Conservation (phyloP, 2,888 invertebrate species). For the Hydraecia micacea region DNA sequence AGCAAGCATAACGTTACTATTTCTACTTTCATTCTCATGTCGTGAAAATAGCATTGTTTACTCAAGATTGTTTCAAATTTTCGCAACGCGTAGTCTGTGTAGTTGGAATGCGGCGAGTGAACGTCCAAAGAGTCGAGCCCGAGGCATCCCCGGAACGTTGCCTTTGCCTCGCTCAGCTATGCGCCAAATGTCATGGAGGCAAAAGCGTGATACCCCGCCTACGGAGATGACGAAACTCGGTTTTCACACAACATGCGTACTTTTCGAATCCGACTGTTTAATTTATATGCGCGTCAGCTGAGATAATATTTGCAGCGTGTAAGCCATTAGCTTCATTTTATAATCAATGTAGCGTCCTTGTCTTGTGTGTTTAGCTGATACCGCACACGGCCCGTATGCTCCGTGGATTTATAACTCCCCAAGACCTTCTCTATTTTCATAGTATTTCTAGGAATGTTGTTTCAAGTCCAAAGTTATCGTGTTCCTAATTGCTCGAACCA, state of each 20-base stretch:
- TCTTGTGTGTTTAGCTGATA: constrained; percentile 67
- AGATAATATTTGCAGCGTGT: constrained; percentile 75
- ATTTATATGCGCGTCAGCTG: constrained; percentile 73
- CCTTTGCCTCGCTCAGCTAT: constrained; percentile 74
- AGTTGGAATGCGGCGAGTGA: constrained; percentile 86
- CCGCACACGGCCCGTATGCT: constrained; percentile 50
- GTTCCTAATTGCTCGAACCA: constrained; percentile 79
- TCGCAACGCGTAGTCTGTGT: constrained; percentile 75
- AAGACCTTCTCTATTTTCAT: constrained; percentile 32
- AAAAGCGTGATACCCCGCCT: constrained; percentile 79
- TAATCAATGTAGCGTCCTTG: constrained; percentile 71
- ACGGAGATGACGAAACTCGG: constrained; percentile 69
- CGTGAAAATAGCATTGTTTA: constrained; percentile 57
- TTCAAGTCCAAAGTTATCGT: constrained; percentile 72
- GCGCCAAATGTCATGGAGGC: constrained; percentile 85
- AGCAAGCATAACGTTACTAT: constrained; percentile 30
- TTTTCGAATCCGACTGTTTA: constrained; percentile 62
- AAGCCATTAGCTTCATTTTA: constrained; percentile 73
- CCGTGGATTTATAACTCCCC: constrained; percentile 32
- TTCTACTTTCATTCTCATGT: constrained; percentile 44
- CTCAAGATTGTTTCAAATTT: constrained; percentile 72
- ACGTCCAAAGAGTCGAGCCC: constrained; percentile 78
- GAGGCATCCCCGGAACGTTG: constrained; percentile 77
- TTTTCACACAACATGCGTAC: constrained; percentile 57
- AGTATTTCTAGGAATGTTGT: constrained; percentile 42